phyloP scores from a whole-genome alignment of 2,797 vertebrate genomes.

The Malurus leucopterus region DNA sequence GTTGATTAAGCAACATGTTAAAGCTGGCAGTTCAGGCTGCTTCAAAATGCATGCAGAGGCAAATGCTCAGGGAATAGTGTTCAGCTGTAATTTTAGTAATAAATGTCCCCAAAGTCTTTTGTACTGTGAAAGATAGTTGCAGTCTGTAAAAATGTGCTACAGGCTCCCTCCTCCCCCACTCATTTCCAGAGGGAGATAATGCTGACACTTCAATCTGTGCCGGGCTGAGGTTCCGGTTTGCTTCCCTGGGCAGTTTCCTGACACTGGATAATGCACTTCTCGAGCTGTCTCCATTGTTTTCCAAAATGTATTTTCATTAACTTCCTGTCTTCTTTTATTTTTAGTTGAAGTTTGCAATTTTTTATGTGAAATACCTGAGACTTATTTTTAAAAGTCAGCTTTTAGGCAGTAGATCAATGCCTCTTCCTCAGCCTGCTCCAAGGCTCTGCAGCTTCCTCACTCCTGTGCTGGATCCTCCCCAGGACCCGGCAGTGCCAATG shows the following conservation, averaged over 20 bases:
- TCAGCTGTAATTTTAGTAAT: constrained; percentile 40
- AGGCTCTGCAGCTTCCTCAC: not conserved
- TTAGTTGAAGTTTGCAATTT: constrained; percentile 67
- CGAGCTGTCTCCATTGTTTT: constrained; percentile 63
- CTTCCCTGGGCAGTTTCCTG: constrained; percentile 67
- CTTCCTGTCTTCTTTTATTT: constrained; percentile 67
- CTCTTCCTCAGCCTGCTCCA: not conserved
- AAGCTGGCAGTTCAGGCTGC: not conserved
- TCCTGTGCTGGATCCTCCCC: not conserved
- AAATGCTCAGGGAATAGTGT: not conserved
- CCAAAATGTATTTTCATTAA: constrained; percentile 58
- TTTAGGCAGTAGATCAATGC: constrained; percentile 32
- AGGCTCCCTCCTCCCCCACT: constrained; percentile 28
- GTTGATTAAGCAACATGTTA: not conserved
- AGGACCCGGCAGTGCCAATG: not conserved
- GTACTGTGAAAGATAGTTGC: constrained; percentile 3
- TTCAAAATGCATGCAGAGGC: not conserved
- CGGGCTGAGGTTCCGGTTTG: constrained; percentile 50
- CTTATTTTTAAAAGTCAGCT: constrained; percentile 59
- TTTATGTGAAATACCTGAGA: constrained; percentile 61
- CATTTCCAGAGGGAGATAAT: constrained; percentile 36
- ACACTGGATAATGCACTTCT: constrained; percentile 57
- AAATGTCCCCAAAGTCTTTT: not conserved
- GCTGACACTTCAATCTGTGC: constrained; percentile 55
- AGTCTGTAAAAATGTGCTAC: not conserved